Evolutionary conservation across 2,888 invertebrate species (phyloP).

Genomic region (Folsomia manolachei): DNA sequence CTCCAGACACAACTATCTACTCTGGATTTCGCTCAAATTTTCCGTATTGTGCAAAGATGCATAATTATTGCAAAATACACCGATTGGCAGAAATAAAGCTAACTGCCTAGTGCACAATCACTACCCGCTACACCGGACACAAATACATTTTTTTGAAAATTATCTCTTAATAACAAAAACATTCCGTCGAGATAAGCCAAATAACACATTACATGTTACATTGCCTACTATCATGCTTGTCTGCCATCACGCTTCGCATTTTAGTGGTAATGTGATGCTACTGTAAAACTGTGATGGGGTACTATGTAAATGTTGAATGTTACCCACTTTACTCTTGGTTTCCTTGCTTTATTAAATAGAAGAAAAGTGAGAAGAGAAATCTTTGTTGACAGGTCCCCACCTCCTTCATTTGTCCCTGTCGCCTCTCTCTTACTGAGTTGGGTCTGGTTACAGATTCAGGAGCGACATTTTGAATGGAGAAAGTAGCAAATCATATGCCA

Average conservation of each 20-base stretch:
- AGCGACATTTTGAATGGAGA: neutral
- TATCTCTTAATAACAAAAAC: too few relatives aligned
- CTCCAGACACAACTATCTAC: too few relatives aligned
- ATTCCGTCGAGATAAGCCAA: too few relatives aligned
- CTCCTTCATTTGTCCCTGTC: neutral
- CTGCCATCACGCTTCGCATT: neutral
- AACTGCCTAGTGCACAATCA: too few relatives aligned
- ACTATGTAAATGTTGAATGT: neutral
- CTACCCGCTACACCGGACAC: too few relatives aligned
- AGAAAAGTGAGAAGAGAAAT: neutral
- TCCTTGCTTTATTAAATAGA: neutral
- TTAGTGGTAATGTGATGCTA: neutral
- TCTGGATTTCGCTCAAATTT: too few relatives aligned
- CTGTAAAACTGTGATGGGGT: neutral
- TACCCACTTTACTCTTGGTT: neutral
- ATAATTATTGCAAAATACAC: too few relatives aligned
- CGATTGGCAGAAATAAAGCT: too few relatives aligned
- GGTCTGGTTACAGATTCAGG: neutral
- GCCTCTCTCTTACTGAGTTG: neutral
- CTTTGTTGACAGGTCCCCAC: constrained; percentile 9
- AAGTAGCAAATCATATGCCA: neutral
- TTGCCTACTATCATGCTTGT: too few relatives aligned
- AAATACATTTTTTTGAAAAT: too few relatives aligned
- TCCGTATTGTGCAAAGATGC: too few relatives aligned
- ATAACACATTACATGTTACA: too few relatives aligned